Base-by-base conservation (phyloP, 2,888 invertebrate species). In the Orchesella flavescens region DNA sequence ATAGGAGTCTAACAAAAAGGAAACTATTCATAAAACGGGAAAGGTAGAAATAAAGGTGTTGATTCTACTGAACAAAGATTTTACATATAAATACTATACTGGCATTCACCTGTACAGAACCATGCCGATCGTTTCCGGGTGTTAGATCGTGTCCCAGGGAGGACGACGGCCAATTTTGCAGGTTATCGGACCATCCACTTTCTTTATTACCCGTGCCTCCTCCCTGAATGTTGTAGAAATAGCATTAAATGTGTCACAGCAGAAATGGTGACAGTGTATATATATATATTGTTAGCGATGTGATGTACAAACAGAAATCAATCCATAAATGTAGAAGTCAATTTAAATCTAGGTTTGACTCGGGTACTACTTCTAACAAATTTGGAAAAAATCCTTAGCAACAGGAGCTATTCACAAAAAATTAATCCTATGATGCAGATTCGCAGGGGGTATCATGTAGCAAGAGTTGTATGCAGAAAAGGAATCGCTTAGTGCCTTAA, bases 41-140 rank as follows among this genome's bases (percentile, higher is more conserved):
- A 2, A 34, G 34, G 34, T 34, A 34, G 7, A 34, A 7, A 34
- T 2, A 34, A 34, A 68, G 44, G 49, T 23, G 49, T n/a, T n/a
- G 49, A 49, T 68, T 46, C 68, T 49, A 49, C 49, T 49, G 7
- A 7, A 34, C 34, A 34, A 19, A 57, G 57, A 65, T 65, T 65
- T 21, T 65, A 61, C 43, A 44, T 43, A 66, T n/a, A 44, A 2
- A 34, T 34, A 34, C 34, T 34, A 7, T 72, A n/a, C n/a, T n/a
- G 63, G 68, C 83, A 83, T 80, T 91, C 92, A 96, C 96, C 95
- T 97, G 97, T 89, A 98, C 97, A 90, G 97, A 98, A 91, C 97
- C 98, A 91, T 97, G 97, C 85, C 91, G 91, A 92, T 97, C 93
- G 92, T 97, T 97, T 89, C 97, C 97, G 89, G 97, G 96, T 89